phyloP scores from a whole-genome alignment of 2,888 invertebrate genomes.

The Drosophila mayaguana region DNA sequence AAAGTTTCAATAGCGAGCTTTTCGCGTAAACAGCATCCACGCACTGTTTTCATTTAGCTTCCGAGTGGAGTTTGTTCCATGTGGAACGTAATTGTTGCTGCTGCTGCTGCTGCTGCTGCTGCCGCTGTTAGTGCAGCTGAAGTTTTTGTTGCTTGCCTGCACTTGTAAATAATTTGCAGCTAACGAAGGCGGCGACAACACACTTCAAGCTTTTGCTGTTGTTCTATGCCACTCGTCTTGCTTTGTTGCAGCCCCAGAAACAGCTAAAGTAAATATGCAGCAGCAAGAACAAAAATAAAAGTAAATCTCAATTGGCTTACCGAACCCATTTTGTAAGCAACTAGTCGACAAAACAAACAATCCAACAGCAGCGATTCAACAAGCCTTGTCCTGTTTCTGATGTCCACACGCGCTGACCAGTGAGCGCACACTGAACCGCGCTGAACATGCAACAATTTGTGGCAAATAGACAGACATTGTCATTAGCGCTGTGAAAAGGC shows the following conservation, averaged over 20 bases:
- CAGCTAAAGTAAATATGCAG: slow-evolving; percentile 8
- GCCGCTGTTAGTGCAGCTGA: too few relatives aligned
- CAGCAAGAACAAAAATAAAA: not conserved
- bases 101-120: slow-evolving; percentile 24
- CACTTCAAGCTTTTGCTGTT: slow-evolving; percentile 50
- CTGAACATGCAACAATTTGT: slow-evolving; percentile 71
- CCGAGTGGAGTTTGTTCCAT: slow-evolving; percentile 1
- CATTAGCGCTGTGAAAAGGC: slow-evolving; percentile 38
- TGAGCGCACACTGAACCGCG: slow-evolving; percentile 53
- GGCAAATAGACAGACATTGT: slow-evolving; percentile 33
- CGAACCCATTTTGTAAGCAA: slow-evolving; percentile 25
- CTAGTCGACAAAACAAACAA: slow-evolving; percentile 7
- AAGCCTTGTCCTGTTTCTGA: slow-evolving; percentile 19
- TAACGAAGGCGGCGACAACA: slow-evolving; percentile 71
- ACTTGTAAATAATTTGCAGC: slow-evolving; percentile 72
- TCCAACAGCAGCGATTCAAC: not conserved
- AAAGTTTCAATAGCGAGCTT: slow-evolving; percentile 59
- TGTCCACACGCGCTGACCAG: slow-evolving; percentile 61
- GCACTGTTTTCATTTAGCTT: not conserved
- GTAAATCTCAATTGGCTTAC: slow-evolving; percentile 23
- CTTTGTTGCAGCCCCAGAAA: slow-evolving; percentile 29
- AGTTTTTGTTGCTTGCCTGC: slow-evolving; percentile 58
- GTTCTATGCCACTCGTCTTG: slow-evolving; percentile 15
- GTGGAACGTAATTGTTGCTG: slow-evolving; percentile 49
- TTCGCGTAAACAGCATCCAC: slow-evolving; percentile 60